phyloP scores from a whole-genome alignment of 2,797 vertebrate genomes.

The Scyliorhinus canicula region DNA sequence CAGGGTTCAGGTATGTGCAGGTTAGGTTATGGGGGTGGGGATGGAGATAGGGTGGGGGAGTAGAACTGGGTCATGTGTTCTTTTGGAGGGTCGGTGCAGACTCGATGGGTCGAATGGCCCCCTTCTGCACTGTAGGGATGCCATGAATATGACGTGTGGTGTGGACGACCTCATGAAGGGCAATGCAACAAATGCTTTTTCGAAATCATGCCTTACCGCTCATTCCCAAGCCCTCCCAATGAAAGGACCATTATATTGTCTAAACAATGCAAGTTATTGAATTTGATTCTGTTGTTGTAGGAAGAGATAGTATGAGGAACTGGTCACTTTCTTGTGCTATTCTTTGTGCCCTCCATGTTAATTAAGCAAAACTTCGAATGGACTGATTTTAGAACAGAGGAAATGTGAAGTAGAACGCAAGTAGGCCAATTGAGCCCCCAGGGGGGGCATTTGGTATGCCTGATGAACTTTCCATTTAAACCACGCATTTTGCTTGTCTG shows the following conservation, averaged over 20 bases:
- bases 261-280: not conserved
- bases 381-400: not conserved
- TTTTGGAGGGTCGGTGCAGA: no score
- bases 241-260: not conserved
- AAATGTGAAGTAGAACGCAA: not conserved
- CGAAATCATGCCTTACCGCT: not conserved
- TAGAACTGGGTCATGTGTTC: no score
- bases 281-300: not conserved
- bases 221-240: not conserved
- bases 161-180: no score
- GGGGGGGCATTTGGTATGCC: not conserved
- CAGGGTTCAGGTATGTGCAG: no score
- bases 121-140: no score
- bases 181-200: no score
- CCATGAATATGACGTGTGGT: no score
- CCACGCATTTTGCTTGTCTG: not conserved
- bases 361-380: not conserved
- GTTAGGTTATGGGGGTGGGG: no score
- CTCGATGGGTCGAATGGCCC: no score
- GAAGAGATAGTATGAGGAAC: not conserved
- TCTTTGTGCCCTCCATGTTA: not conserved
- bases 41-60: no score
- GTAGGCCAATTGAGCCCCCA: not conserved
- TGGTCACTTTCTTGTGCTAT: not conserved
- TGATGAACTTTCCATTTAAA: slow-evolving; percentile 2